phyloP scores from a whole-genome alignment of 2,113 vertebrate genomes.

The Sylvicapra grimmia region DNA sequence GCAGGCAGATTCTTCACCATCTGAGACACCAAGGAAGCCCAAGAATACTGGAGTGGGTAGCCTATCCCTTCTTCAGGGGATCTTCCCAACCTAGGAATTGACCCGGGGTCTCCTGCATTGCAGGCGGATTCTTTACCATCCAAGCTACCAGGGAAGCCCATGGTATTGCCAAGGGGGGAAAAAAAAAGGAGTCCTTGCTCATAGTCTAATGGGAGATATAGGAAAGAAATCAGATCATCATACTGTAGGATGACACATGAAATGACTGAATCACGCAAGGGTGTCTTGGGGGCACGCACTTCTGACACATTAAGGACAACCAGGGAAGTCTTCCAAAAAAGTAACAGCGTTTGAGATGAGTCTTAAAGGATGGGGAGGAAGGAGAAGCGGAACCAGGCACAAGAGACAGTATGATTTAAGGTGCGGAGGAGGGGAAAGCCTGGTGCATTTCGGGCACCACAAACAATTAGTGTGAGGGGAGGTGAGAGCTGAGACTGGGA shows the following conservation, averaged over 20 bases:
- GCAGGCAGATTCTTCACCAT: background rate
- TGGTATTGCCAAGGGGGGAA: background rate
- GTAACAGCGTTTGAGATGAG: background rate
- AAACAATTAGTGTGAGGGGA: background rate
- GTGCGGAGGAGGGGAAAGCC: background rate
- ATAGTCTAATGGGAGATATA: background rate
- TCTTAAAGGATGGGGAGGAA: background rate
- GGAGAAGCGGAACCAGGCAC: background rate
- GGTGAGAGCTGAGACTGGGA: background rate
- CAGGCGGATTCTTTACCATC: background rate
- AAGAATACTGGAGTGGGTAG: background rate
- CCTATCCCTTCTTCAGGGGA: background rate
- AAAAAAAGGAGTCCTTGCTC: background rate
- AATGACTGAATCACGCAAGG: background rate
- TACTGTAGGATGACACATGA: background rate
- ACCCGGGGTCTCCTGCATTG: background rate
- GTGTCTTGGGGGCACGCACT: background rate
- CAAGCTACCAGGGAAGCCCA: background rate
- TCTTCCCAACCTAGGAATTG: background rate
- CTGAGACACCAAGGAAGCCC: background rate
- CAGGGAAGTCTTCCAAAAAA: background rate
- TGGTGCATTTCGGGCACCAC: background rate
- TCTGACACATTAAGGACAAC: background rate
- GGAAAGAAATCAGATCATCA: background rate
- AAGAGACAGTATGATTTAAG: background rate